Evolutionary conservation across 2,888 invertebrate species (phyloP), one percentile per base, ranked within the genome.

Genomic region (Lithosia quadra): DNA sequence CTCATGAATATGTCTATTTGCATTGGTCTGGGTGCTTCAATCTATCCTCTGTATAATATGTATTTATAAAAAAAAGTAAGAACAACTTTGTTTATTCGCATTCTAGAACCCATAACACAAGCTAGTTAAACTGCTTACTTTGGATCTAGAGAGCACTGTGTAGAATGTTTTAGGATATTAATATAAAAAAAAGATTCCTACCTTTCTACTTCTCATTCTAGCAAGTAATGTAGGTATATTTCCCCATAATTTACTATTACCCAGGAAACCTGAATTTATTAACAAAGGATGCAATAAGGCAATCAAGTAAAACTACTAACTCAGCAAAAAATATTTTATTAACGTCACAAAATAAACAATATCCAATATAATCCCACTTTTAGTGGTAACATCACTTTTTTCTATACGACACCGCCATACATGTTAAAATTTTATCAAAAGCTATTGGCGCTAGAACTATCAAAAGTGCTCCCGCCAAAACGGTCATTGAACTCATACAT

Each of bases 401-500:
- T 56, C 15, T 56, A 22, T 58, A 15, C 18, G 53, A 28, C 18
- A 28, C 43, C 39, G 22, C 43, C 22, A 59, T 49, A 49, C 58
- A 49, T 1, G 49, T 39, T 13, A 64, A n/a, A 28, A 64, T 28
- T 28, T n/a, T 56, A 39, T 57, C 65, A n/a, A 49, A 58, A 15
- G 58, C 58, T 21, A 65, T 43, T 22, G 57, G 58, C 33, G 43
- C 58, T 39, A 28, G 21, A 9, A 65, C 18, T 22, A 63, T 63
- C 15, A 63, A 24, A 10, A 36, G 34, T 7, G 63, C 63, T 22
- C 55, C 63, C 18, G 55, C 34, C 9, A 49, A 21, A 55, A 34
- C 63, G 18, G 63, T 63, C 0, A 36, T 1, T 9, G 63, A 21
- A 22, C 63, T 22, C 63, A 63, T 63, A 63, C 63, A 63, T 36